Evolutionary conservation across 2,113 vertebrate species (phyloP), one percentile per base, ranked within the genome.

Genomic region (Gallinago media): DNA sequence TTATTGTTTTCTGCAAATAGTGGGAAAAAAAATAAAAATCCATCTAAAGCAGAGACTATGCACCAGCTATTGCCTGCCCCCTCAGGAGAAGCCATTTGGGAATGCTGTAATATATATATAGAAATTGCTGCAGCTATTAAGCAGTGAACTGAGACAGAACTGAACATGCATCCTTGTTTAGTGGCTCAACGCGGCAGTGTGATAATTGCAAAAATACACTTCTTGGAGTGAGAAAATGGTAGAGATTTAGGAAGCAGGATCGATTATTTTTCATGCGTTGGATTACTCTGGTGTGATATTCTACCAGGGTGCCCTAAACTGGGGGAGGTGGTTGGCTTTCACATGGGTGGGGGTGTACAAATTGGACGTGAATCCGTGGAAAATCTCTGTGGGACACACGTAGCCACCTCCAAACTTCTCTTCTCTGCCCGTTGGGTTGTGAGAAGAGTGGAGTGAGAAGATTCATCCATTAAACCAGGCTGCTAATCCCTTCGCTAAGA

Each of bases 151-250:
- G 78, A 83, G 62, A 86, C 50, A 92, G 85, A 89, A 63, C 71
- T 19, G 50, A 87, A 38, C 58, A 89, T 80, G 68, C 50, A 55
- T 88, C 68, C 61, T 34, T 79, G 85, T 94, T 96, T 85, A 92
- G 86, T 71, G 83, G 89, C 84, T 96, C 63, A 66, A 66, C 54
- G 34, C 2, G 0, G 65, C 73, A 75, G 80, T 47, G 86, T 76
- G 74, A 67, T 94, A 95, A 92, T 67, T 91, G 40, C 65, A 93
- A 94, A 88, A 91, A 93, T 85, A 74, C 15, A 62, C 50, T 89
- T 55, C 66, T 85, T 59, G 23, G 46, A 47, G n/a, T 85, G 36
- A 78, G 71, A 80, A 93, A 85, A 91, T 50, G 46, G 55, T 49
- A 68, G 77, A 47, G 36, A 76, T 85, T 92, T 89, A 79, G 62